Percentiles rank a stretch among this genome's conserved stretches.
Evolutionary conservation across 2,888 invertebrate species (phyloP).

Genomic region (Tupiocoris notatus): DNA sequence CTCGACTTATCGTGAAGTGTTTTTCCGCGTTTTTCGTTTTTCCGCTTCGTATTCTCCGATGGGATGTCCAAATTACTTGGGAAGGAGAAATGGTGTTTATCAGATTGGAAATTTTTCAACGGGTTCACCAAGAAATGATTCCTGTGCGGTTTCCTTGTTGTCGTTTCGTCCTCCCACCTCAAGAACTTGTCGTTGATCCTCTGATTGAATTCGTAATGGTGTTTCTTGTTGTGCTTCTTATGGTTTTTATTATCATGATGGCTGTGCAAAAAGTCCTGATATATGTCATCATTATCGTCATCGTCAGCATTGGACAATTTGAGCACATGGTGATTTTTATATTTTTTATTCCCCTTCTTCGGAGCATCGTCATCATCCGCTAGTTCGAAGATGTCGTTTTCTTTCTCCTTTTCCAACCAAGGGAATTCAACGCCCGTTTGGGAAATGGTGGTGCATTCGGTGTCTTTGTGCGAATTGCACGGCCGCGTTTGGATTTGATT

Average conservation of each 20-base stretch:
- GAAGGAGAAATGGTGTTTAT: slow-evolving; percentile 22
- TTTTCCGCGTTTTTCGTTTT: slow-evolving; percentile 18
- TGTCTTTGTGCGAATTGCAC: slow-evolving; percentile 26
- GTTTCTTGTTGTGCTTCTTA: background rate
- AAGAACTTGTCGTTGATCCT: slow-evolving; percentile 36
- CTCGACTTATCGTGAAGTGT: slow-evolving; percentile 22
- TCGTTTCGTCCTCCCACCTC: slow-evolving; percentile 25
- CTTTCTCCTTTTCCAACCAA: slow-evolving; percentile 32
- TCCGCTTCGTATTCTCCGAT: background rate
- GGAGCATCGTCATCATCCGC: slow-evolving; percentile 2
- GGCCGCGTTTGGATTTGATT: slow-evolving; percentile 25
- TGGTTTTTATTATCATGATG: slow-evolving; percentile 4
- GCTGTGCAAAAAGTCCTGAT: slow-evolving; percentile 33
- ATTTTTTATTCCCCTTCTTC: background rate
- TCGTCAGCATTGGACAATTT: slow-evolving; percentile 22
- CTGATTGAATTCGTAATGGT: slow-evolving; percentile 27
- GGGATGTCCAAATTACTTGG: background rate
- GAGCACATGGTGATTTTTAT: slow-evolving; percentile 22
- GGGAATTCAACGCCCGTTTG: slow-evolving; percentile 19
- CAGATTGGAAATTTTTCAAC: slow-evolving; percentile 1
- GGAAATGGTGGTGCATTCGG: slow-evolving; percentile 30
- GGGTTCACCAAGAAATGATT: slow-evolving; percentile 37
- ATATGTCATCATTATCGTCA: slow-evolving; percentile 34
- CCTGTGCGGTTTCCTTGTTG: slow-evolving; percentile 39
- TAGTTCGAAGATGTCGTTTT: slow-evolving; percentile 36